Conservation (phyloP, 1,140 invertebrate genomes). For the Orius laevigatus region DNA sequence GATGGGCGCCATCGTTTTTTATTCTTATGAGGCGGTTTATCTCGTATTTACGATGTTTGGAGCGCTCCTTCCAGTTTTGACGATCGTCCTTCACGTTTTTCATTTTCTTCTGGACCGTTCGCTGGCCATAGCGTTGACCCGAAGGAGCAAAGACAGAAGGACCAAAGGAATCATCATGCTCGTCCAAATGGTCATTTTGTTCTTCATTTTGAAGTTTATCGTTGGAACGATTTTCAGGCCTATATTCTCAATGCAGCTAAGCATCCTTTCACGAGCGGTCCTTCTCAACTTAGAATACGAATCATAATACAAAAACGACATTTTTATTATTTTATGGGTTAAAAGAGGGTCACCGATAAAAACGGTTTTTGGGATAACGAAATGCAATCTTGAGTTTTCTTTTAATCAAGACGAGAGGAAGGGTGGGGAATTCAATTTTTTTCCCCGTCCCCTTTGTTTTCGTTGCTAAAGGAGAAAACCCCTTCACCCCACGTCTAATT, state of each 20-base stretch:
- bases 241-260: slow-evolving; percentile 15
- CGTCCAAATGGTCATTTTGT: slow-evolving; percentile 5
- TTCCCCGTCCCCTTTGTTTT: too few relatives aligned
- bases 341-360: too few relatives aligned
- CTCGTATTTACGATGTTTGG: slow-evolving; percentile 14
- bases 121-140: background rate
- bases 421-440: too few relatives aligned
- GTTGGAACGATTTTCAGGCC: slow-evolving; percentile 9
- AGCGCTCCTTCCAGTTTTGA: slow-evolving; percentile 4
- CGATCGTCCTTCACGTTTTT: slow-evolving; percentile 11
- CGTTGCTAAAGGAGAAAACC: too few relatives aligned
- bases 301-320: too few relatives aligned
- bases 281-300: background rate
- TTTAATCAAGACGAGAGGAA: too few relatives aligned
- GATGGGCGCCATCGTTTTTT: too few relatives aligned
- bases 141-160: slow-evolving; percentile 6
- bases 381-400: too few relatives aligned
- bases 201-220: slow-evolving; percentile 11
- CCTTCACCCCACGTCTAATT: too few relatives aligned
- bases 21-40: background rate
- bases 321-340: too few relatives aligned
- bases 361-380: too few relatives aligned
- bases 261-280: slow-evolving; percentile 9
- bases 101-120: slow-evolving; percentile 11
- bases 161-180: slow-evolving; percentile 11